Percentiles rank a stretch among this genome's conserved stretches.
phyloP scores from a whole-genome alignment of 1,140 invertebrate species.

The Drosophila willistoni region DNA sequence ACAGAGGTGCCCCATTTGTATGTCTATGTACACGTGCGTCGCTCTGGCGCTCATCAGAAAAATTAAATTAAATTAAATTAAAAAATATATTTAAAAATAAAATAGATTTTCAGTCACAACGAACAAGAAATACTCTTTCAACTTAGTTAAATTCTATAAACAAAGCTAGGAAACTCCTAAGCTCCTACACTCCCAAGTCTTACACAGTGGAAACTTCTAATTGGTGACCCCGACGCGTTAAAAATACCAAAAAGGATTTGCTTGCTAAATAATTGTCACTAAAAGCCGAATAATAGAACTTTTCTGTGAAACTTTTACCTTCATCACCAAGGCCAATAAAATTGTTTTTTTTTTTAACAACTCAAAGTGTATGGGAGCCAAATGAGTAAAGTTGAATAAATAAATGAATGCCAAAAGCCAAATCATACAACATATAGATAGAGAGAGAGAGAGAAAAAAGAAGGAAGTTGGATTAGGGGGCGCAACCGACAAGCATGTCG shows the following conservation, averaged over 20 bases:
- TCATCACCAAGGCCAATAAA: not conserved
- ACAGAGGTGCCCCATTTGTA: not conserved
- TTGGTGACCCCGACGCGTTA: conserved; percentile 9
- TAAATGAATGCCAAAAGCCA: conserved; percentile 52
- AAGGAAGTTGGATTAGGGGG: conserved; percentile 5
- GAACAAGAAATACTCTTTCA: not conserved
- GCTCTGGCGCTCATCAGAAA: conserved; percentile 22
- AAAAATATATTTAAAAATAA: conserved; percentile 48
- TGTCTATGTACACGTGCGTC: not conserved
- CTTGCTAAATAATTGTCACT: too few species aligned
- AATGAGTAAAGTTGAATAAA: conserved; percentile 38
- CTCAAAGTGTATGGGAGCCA: conserved; percentile 10
- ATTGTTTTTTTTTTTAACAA: too few species aligned
- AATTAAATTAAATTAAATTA: too few species aligned
- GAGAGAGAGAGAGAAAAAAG: not conserved
- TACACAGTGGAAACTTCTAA: not conserved
- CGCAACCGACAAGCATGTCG: conserved; percentile 26
- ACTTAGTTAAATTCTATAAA: too few species aligned
- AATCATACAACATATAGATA: conserved; percentile 41
- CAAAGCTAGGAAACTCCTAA: too few species aligned
- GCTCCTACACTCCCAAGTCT: too few species aligned
- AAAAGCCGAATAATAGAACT: not conserved
- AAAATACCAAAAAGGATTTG: too few species aligned
- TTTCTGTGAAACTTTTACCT: not conserved
- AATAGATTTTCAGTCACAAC: not conserved